Evolutionary conservation across 2,797 vertebrate species (phyloP).

Genomic region (Lacerta bilineata): DNA sequence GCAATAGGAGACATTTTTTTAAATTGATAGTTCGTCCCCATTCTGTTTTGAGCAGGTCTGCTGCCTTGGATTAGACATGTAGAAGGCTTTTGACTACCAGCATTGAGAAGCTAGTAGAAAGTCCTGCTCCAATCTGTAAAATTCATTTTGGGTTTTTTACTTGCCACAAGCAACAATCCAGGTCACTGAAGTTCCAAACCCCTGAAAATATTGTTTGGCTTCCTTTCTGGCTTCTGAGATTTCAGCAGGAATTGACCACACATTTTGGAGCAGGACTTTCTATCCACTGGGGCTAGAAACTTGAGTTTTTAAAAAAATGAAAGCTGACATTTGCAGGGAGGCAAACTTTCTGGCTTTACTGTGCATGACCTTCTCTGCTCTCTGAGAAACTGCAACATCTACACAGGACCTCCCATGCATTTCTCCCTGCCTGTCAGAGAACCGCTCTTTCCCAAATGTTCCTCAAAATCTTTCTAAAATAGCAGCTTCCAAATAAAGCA

Average conservation of each 20-base stretch:
- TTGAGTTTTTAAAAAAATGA: not conserved
- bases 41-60: not conserved
- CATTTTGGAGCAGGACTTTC: not conserved
- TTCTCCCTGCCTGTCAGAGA: not conserved
- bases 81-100: not conserved
- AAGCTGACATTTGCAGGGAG: not conserved
- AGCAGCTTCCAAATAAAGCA: slow-evolving; percentile 22
- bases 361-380: not conserved
- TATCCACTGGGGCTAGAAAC: not conserved
- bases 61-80: not conserved
- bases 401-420: not conserved
- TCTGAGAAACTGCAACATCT: not conserved
- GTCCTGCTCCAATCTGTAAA: not conserved
- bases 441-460: not conserved
- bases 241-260: not conserved
- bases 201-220: not conserved
- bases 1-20: not conserved
- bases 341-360: not conserved
- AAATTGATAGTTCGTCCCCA: not conserved
- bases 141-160: not conserved
- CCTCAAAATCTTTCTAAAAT: slow-evolving; percentile 2
- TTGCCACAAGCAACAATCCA: not conserved
- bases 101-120: not conserved
- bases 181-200: not conserved
- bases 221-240: not conserved